These are phyloP conservation scores for Drosophila anceps DNA, from an alignment of 2,888 invertebrate genomes.

Conservation along the genomic window DNA sequence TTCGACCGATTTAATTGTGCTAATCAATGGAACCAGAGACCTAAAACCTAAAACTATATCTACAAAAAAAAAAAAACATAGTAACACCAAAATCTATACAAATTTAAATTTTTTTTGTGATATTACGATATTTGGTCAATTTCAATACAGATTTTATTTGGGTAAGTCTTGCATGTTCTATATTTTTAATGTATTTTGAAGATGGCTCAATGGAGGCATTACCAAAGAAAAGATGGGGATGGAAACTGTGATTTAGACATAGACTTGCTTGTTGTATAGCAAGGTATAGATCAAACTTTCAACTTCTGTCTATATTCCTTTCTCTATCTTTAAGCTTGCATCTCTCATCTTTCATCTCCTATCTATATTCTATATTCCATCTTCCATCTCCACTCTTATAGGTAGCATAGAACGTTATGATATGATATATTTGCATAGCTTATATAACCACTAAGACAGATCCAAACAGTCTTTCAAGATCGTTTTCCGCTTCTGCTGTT, in stretches of 20 bases:
- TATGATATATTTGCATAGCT: not conserved
- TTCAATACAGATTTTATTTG: constrained; percentile 14
- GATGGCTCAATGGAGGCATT: not conserved
- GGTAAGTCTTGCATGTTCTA: constrained; percentile 25
- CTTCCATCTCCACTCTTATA: not conserved
- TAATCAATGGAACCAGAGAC: constrained; percentile 28
- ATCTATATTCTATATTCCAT: not conserved
- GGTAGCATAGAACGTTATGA: not conserved
- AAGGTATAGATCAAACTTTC: not conserved
- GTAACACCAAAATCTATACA: not conserved
- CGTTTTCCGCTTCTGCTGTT: constrained; percentile 1
- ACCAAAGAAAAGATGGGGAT: not conserved
- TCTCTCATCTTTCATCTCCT: not conserved
- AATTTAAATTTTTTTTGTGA: constrained; percentile 16
- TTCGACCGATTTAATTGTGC: constrained; percentile 11
- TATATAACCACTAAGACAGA: not conserved
- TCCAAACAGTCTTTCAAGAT: not conserved
- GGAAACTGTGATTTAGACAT: not conserved
- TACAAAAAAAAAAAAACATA: not conserved
- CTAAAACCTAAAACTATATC: not conserved
- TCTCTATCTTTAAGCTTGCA: not conserved
- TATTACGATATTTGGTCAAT: constrained; percentile 15
- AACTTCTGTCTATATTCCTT: no score
- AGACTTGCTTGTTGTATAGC: no score
- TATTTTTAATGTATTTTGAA: not conserved